Conservation (phyloP, 2,888 invertebrate genomes). For the Epistrophe grossulariae region DNA sequence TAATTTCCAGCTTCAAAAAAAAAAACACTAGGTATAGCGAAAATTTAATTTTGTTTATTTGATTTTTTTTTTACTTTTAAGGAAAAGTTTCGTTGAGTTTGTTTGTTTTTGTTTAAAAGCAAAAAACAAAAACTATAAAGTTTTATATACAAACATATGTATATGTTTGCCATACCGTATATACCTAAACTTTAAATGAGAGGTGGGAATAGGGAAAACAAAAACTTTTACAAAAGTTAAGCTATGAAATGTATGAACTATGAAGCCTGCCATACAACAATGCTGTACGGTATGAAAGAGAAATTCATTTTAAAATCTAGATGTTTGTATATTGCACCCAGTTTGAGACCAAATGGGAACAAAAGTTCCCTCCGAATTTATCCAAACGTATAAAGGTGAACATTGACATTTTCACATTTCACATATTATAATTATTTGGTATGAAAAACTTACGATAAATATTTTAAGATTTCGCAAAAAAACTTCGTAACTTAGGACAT, state of each 20-base stretch:
- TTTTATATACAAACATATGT: not conserved
- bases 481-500: no score
- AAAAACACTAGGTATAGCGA: not conserved
- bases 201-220: not conserved
- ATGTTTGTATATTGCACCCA: not conserved
- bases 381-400: no score
- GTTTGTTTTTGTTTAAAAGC: not conserved
- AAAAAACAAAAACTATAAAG: not conserved
- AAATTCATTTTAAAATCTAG: not conserved
- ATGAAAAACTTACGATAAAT: no score
- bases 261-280: not conserved
- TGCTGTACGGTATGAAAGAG: not conserved
- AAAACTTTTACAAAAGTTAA: constrained; percentile 5
- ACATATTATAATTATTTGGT: no score
- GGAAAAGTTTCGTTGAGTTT: constrained; percentile 6
- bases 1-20: not conserved
- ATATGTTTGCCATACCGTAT: not conserved
- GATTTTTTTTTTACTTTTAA: not conserved
- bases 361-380: no score
- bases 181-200: not conserved
- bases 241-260: constrained; percentile 8
- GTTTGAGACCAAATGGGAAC: no score
- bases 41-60: constrained; percentile 17
- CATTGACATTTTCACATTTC: no score
- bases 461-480: no score